Percentiles rank a stretch among this genome's conserved stretches.
These are phyloP conservation scores for Sisyra terminalis DNA, from an alignment of 2,888 invertebrate genomes.

Conservation along the genomic window DNA sequence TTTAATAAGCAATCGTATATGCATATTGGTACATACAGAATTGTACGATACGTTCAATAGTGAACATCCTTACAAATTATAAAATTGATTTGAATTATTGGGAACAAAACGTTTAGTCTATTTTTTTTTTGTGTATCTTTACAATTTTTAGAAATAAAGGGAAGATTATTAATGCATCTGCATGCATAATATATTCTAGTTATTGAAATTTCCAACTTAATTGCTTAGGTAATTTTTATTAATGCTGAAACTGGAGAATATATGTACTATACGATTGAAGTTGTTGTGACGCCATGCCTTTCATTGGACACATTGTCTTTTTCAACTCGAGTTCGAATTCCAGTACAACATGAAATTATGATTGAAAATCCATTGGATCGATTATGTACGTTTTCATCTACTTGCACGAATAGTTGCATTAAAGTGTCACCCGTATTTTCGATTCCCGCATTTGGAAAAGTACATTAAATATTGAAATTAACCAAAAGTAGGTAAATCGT, in stretches of 20 bases:
- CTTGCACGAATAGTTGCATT: not conserved
- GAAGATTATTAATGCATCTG: too few species aligned
- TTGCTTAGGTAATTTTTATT: not conserved
- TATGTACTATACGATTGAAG: not conserved
- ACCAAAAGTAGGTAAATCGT: not conserved
- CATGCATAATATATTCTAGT: conserved; percentile 1
- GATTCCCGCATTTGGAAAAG: not conserved
- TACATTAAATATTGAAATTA: not conserved
- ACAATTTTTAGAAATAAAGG: too few species aligned
- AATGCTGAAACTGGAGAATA: not conserved
- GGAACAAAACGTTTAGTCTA: too few species aligned
- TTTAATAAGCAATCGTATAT: too few species aligned
- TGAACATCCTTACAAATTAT: too few species aligned
- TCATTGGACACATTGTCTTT: not conserved
- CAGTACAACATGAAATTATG: not conserved
- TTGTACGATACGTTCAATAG: too few species aligned
- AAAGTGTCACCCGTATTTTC: not conserved
- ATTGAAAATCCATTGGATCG: not conserved
- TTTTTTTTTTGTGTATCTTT: too few species aligned
- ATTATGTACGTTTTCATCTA: not conserved
- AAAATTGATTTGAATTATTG: too few species aligned
- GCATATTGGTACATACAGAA: too few species aligned
- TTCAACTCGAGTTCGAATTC: not conserved
- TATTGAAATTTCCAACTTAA: not conserved
- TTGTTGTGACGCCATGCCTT: not conserved